Evolutionary conservation across 2,888 invertebrate genomes (phyloP), one percentile per base, ranked within the genome.

Genomic region (Norana najaformis): DNA sequence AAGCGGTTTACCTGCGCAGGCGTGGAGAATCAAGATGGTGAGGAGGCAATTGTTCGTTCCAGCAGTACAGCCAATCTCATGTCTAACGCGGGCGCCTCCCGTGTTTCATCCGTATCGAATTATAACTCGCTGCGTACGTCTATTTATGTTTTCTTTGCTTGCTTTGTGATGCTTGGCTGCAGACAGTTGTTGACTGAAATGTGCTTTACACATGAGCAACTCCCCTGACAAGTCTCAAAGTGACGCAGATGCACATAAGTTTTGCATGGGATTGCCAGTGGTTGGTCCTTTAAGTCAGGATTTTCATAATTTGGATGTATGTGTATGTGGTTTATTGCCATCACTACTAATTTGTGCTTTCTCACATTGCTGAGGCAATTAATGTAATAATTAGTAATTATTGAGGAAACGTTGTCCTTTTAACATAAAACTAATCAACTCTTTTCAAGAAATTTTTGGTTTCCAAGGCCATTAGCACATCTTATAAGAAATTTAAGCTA

Each of bases 41-140:
- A 88, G 41, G 47, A 88, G 20, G 36, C 47, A 23, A 88, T 90
- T 34, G 37, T 41, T 39, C 83, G 90, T 34, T 88, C 90, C 14
- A 90, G 30, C 38, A 90, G 90, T n/a, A 88, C 90, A 16, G 85
- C 88, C 83, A 90, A 88, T 90, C 36, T 90, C 34, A 36, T 83
- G 20, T 90, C 90, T 18, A 35, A 85, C 37, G 36, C 23, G 20
- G 85, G 36, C 16, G 35, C 85, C 36, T 85, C 85, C 37, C 85
- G 85, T 37, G 85, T 85, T 36, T 85, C 85, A 0, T 30, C 36
- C 23, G 85, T 16, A 85, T 35, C 85, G n/a, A 37, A 37, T 23
- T 85, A 85, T n/a, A 85, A 85, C 37, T 85, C 85, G 35, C 85
- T 85, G 85, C 85, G 85, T 85, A 85, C 16, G 85, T 85, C 34